Evolutionary conservation across 1,140 invertebrate species (phyloP).

Genomic region (Drosophila parvula): DNA sequence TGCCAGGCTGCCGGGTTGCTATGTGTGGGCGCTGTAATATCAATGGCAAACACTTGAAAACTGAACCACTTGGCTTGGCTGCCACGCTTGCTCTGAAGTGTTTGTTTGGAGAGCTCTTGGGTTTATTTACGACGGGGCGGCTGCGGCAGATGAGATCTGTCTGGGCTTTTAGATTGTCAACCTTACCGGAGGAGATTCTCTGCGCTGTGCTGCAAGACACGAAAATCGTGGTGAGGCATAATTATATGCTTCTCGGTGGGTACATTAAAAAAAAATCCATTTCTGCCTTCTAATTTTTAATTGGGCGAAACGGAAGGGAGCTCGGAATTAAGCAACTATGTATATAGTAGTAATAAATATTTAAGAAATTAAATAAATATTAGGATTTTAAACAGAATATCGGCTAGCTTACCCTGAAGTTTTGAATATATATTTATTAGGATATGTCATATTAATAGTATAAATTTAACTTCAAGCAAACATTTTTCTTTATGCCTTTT

Average conservation of each 20-base stretch:
- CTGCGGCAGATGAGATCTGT: conserved; percentile 38
- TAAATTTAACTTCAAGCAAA: neutral
- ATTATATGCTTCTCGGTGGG: conserved; percentile 14
- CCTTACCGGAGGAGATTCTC: conserved; percentile 3
- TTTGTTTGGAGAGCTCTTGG: conserved; percentile 59
- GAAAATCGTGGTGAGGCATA: conserved; percentile 51
- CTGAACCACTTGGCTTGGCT: conserved; percentile 64
- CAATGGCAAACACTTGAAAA: conserved; percentile 69
- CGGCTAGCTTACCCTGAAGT: too few species aligned
- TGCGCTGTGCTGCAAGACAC: conserved; percentile 31
- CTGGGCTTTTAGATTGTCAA: conserved; percentile 37
- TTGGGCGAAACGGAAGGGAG: neutral
- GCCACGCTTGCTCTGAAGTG: conserved; percentile 64
- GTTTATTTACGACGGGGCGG: conserved; percentile 48
- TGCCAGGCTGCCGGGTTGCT: conserved; percentile 20
- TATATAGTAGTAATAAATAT: neutral
- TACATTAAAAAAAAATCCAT: neutral
- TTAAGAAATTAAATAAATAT: neutral
- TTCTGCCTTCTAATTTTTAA: conserved; percentile 5
- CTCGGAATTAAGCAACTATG: too few species aligned
- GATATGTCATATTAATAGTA: neutral
- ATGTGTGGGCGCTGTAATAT: conserved; percentile 57
- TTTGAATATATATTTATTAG: too few species aligned
- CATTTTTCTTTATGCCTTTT: neutral
- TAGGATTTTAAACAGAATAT: neutral